phyloP scores from a whole-genome alignment of 2,797 vertebrate genomes.

The Epinephelus awoara region DNA sequence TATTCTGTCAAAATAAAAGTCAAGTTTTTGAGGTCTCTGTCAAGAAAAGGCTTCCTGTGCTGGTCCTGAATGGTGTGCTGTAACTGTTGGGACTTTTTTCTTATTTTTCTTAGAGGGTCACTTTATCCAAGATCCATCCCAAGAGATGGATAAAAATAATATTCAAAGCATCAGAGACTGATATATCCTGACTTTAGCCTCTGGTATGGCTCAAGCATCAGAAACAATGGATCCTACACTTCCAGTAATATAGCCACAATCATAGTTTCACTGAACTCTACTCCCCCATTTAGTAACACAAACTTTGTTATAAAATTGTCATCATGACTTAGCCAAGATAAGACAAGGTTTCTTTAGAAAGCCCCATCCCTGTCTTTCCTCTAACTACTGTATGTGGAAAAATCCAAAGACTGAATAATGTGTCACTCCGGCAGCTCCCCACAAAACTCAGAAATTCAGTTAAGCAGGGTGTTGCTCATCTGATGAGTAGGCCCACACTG shows the following conservation, averaged over 20 bases:
- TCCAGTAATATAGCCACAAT: background rate
- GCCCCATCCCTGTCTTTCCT: background rate
- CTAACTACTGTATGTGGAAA: slow-evolving; percentile 4
- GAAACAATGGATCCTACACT: background rate
- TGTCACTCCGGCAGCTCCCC: slow-evolving; percentile 22
- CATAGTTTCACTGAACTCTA: no score
- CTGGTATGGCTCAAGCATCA: background rate
- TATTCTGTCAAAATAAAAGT: no score
- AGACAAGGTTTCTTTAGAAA: background rate
- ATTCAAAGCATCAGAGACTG: background rate
- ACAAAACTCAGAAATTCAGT: slow-evolving; percentile 28
- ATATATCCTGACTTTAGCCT: background rate
- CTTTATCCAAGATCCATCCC: no score
- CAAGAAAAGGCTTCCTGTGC: background rate
- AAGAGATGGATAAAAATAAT: background rate
- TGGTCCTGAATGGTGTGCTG: background rate
- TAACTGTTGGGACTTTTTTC: background rate
- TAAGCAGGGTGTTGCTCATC: slow-evolving; percentile 46
- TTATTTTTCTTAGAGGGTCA: background rate
- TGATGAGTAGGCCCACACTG: slow-evolving; percentile 27
- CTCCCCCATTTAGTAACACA: background rate
- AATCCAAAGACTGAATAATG: slow-evolving; percentile 7
- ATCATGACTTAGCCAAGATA: background rate
- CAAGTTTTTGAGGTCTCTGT: background rate
- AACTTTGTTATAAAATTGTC: background rate